Conservation (phyloP, 2,113 vertebrate genomes). For the Onychorhynchus coronatus region DNA sequence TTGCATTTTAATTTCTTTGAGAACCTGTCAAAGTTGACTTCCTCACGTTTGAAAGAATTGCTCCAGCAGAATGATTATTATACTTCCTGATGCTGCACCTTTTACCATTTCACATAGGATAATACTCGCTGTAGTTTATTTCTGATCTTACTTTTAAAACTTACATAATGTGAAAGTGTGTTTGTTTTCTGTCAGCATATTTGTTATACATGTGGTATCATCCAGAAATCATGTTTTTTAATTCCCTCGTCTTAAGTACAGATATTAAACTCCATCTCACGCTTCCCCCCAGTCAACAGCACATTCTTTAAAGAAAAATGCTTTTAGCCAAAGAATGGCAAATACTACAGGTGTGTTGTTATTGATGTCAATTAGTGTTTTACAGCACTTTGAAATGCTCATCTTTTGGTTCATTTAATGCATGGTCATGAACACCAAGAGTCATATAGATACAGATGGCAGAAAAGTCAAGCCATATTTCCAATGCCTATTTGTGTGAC, state of each 20-base stretch:
- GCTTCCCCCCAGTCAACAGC: not conserved
- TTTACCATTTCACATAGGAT: not conserved
- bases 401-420: not conserved
- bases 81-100: not conserved
- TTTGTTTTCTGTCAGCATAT: not conserved
- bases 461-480: not conserved
- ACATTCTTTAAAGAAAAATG: not conserved
- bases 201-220: not conserved
- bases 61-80: not conserved
- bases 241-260: not conserved
- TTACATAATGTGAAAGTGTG: not conserved
- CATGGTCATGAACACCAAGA: not conserved
- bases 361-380: not conserved
- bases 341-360: not conserved
- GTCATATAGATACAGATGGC: fast-evolving
- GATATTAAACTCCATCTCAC: not conserved
- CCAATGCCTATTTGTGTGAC: not conserved
- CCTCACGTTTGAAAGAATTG: not conserved
- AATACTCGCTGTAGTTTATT: not conserved
- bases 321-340: not conserved
- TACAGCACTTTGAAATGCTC: not conserved
- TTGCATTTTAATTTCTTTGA: not conserved
- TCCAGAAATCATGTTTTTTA: not conserved
- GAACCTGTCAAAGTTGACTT: not conserved
- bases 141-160: not conserved